phyloP scores from a whole-genome alignment of 2,888 invertebrate species.

The Nudaria mundana region DNA sequence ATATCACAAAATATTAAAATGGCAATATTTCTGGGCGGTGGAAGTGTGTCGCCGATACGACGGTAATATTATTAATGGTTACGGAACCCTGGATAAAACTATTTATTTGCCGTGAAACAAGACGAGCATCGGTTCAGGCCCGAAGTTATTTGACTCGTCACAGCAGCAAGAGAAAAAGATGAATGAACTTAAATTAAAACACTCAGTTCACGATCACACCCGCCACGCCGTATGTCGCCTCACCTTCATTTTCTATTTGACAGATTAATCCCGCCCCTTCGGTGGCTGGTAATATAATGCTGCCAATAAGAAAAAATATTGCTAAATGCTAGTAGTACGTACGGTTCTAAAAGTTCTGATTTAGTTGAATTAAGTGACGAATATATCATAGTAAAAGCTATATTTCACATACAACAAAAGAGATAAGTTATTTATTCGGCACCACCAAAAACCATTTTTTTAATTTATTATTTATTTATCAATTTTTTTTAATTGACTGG shows the following conservation, averaged over 20 bases:
- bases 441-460: no score
- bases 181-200: conserved; percentile 46
- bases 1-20: conserved; percentile 69
- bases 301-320: no score
- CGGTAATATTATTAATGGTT: conserved; percentile 59
- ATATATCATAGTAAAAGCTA: no score
- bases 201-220: conserved; percentile 29
- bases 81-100: conserved; percentile 56
- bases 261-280: conserved; percentile 24
- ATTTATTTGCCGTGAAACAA: conserved; percentile 68
- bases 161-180: conserved; percentile 50
- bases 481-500: no score
- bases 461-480: no score
- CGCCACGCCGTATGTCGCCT: conserved; percentile 49
- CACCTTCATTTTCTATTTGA: conserved; percentile 45
- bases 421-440: no score
- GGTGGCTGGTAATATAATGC: conserved; percentile 12
- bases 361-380: no score
- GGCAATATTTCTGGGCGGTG: conserved; percentile 60
- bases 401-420: no score
- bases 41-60: conserved; percentile 55
- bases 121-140: conserved; percentile 45
- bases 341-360: no score
- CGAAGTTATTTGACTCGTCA: conserved; percentile 51
- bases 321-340: no score